A percentile compares a stretch with the other conserved stretches of the same genome.
These are phyloP conservation scores for Perccottus glenii DNA, from an alignment of 2,113 vertebrate species.

Conservation along the genomic window DNA sequence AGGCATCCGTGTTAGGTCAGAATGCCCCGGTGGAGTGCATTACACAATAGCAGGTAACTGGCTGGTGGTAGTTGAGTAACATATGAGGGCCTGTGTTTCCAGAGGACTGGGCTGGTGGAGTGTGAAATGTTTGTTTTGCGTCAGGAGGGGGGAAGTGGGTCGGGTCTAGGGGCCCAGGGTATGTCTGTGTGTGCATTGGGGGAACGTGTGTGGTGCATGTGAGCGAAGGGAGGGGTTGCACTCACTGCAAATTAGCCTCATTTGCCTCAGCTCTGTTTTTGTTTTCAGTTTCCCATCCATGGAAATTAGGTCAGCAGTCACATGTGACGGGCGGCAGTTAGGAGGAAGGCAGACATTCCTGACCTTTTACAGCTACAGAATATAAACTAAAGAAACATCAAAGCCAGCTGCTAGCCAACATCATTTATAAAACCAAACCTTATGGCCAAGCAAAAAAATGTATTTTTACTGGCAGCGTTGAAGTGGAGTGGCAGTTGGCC, in stretches of 20 bases:
- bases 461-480: not conserved
- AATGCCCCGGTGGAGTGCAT: constrained; percentile 17
- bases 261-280: constrained; percentile 60
- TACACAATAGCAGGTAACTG: constrained; percentile 57
- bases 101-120: constrained; percentile 25
- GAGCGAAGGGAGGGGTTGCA: constrained; percentile 22
- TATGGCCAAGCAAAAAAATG: not conserved
- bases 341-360: constrained; percentile 8
- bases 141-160: constrained; percentile 7
- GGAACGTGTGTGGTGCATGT: not conserved
- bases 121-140: constrained; percentile 61
- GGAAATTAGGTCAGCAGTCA: constrained; percentile 72
- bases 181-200: not conserved
- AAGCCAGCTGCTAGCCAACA: not conserved
- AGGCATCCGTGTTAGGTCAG: not conserved
- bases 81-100: constrained; percentile 46
- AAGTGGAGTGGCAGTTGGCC: constrained; percentile 38
- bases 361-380: constrained; percentile 14
- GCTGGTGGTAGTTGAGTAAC: constrained; percentile 57
- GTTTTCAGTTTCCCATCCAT: constrained; percentile 65
- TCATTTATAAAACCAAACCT: constrained; percentile 1
- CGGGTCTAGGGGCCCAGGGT: constrained; percentile 14
- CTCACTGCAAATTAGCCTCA: constrained; percentile 48
- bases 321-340: constrained; percentile 38
- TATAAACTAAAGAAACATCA: not conserved